A percentile compares a stretch with the other conserved stretches of the same genome.
phyloP scores from a whole-genome alignment of 2,113 vertebrate species.

The Chinchilla lanigera region DNA sequence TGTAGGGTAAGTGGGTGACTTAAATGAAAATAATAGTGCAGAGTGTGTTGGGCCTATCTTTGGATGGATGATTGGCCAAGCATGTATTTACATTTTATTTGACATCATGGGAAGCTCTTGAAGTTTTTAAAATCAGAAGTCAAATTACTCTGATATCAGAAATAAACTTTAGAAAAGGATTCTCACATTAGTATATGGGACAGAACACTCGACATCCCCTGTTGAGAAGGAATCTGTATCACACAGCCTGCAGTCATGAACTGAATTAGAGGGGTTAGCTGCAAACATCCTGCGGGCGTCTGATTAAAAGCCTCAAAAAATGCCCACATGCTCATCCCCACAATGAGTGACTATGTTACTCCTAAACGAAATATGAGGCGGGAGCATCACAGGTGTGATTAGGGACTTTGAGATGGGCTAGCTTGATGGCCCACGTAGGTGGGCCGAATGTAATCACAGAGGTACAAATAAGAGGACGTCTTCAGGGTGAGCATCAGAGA shows the following conservation, averaged over 20 bases:
- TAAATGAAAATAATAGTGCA: background rate
- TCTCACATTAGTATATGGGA: background rate
- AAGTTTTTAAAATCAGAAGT: background rate
- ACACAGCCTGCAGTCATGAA: background rate
- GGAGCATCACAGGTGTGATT: background rate
- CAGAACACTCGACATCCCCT: background rate
- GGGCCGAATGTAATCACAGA: background rate
- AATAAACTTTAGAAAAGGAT: constrained; percentile 6
- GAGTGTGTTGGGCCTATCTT: background rate
- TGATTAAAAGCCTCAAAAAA: background rate
- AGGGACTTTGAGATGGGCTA: background rate
- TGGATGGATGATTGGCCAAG: background rate
- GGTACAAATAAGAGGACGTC: background rate
- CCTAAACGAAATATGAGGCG: background rate
- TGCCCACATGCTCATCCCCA: background rate
- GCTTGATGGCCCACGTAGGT: background rate
- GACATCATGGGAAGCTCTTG: background rate
- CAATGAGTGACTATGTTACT: background rate
- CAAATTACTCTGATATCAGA: background rate
- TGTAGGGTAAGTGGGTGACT: background rate
- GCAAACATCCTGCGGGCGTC: background rate
- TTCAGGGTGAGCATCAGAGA: background rate
- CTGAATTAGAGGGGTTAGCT: background rate
- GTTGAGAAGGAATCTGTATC: background rate
- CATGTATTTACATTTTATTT: background rate